Evolutionary conservation across 92 coral and sea anemone species (phyloP).

Genomic region (Galaxea fascicularis): DNA sequence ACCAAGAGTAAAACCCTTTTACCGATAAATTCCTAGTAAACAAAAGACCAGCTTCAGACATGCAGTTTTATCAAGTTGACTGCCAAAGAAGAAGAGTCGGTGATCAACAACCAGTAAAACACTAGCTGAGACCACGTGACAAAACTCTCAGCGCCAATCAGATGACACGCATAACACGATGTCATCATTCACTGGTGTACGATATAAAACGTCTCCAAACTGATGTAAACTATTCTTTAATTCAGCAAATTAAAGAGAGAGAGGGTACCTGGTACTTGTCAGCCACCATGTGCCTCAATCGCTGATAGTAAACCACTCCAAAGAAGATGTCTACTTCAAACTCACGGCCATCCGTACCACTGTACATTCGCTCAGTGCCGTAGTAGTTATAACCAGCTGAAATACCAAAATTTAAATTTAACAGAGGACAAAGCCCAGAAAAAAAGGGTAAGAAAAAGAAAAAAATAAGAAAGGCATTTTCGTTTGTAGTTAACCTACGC

Average conservation of each 20-base stretch:
- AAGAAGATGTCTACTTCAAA: conserved; percentile 98
- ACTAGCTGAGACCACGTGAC: conserved; percentile 72
- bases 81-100: conserved; percentile 11
- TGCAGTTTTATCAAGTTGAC: conserved; percentile 61
- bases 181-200: conserved; percentile 88
- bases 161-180: conserved; percentile 97
- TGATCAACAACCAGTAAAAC: conserved; percentile 61
- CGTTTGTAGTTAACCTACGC: no score
- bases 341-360: conserved; percentile 98
- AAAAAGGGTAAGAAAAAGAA: not conserved
- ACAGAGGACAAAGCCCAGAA: not conserved
- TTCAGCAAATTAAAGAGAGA: not conserved
- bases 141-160: conserved; percentile 77
- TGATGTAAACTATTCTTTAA: no score
- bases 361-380: conserved; percentile 96
- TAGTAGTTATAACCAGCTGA: conserved; percentile 96
- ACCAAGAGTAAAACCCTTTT: no score
- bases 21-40: not conserved
- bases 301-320: conserved; percentile 97
- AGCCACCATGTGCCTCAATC: conserved; percentile 98
- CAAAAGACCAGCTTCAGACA: conserved; percentile 26
- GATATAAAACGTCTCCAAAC: not conserved
- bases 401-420: not conserved
- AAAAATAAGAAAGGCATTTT: no score
- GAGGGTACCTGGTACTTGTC: conserved; percentile 93